Evolutionary conservation across 2,888 invertebrate genomes (phyloP).

Genomic region (Tipula helvola): DNA sequence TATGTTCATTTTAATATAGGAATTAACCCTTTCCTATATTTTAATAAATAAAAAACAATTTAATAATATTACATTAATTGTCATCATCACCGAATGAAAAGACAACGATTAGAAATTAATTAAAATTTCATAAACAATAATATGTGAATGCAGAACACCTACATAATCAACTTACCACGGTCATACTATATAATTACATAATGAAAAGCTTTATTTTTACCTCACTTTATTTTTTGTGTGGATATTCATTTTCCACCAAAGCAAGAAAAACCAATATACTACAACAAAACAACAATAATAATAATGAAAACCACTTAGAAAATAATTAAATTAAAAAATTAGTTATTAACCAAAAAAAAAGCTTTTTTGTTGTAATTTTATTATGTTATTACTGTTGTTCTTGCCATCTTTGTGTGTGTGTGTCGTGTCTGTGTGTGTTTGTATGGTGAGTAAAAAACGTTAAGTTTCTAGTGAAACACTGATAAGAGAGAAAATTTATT

Average conservation of each 20-base stretch:
- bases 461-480: neutral
- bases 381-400: neutral
- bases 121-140: neutral
- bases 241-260: neutral
- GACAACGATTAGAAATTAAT: neutral
- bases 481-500: neutral
- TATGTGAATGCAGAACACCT: neutral
- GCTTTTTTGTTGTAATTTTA: neutral
- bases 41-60: too few species aligned
- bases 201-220: neutral
- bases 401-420: neutral
- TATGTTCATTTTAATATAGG: neutral
- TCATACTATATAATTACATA: neutral
- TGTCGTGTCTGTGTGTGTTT: neutral
- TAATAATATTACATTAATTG: neutral
- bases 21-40: neutral
- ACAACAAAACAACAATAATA: neutral
- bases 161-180: neutral
- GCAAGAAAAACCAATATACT: neutral
- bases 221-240: neutral
- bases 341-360: neutral
- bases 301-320: conserved; percentile 4
- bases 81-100: neutral
- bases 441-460: neutral
- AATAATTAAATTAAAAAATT: neutral